Evolutionary conservation across 2,113 vertebrate genomes (phyloP), one percentile per base, ranked within the genome.

Genomic region (Prunella fulvescens): DNA sequence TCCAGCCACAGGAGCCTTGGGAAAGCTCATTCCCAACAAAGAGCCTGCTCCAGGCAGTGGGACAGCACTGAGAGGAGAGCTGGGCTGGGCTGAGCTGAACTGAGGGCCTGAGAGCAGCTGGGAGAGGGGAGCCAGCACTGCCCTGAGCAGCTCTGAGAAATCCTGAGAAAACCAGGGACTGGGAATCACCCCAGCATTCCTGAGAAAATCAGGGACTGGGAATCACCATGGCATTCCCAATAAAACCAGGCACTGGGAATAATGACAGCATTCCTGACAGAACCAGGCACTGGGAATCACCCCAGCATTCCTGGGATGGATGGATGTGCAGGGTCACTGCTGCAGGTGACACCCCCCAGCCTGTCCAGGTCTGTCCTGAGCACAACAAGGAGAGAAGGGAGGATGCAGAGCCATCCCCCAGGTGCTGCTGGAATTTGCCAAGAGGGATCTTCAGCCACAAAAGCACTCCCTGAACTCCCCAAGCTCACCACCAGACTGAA

Each of bases 171-270:
- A 44, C 8, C 4, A 10, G 26, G 67, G 6, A 4, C 8, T 26
- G 8, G 11, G 0, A 54, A 48, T 7, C 14, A 16, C 10, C 4
- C 1, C 25, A 8, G 47, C 8, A 4, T 4, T 81, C 65, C 45
- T 1, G 6, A 23, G 7, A 40, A 24, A 61, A 45, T 6, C 6
- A 11, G 22, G 58, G 28, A 4, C 10, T 33, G 12, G 14, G 0
- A 65, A 47, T 11, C 6, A 12, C 5, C 5, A 1, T 33, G 12
- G 51, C 9, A 31, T 8, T 31, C 53, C 53, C 19, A 17, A 54
- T 11, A 31, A 2, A 54, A 31, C 11, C 28, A 19, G 28, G 51
- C 51, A 4, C 6, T 22, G 3, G 33, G 54, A 35, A 57, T 17
- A 14, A 9, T 18, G 4, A 1, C 39, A 13, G 40, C 10, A 4